A percentile compares a stretch with the other conserved stretches of the same genome.
These are phyloP conservation scores for Lophotis ruficrista DNA, from an alignment of 2,113 vertebrate genomes.

Conservation along the genomic window DNA sequence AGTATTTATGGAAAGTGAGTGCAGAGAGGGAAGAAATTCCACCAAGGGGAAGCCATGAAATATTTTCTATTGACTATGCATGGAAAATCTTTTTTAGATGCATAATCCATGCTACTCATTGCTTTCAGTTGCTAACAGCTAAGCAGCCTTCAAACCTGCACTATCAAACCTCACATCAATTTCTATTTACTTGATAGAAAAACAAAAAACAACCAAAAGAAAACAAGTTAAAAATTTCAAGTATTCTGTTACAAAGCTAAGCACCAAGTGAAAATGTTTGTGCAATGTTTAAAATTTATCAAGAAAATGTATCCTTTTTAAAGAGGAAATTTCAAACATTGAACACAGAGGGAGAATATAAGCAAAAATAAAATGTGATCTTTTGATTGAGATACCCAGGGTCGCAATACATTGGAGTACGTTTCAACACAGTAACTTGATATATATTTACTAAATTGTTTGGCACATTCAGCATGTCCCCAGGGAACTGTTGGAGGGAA, in stretches of 20 bases:
- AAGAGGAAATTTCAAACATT: background rate
- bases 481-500: conserved; percentile 70
- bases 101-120: background rate
- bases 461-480: conserved; percentile 71
- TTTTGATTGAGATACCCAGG: conserved; percentile 66
- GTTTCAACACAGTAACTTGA: conserved; percentile 73
- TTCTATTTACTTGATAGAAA: background rate
- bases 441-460: conserved; percentile 81
- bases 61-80: background rate
- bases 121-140: background rate
- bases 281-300: conserved; percentile 2
- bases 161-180: background rate
- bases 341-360: background rate
- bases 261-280: background rate
- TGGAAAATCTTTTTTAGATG: background rate
- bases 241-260: background rate
- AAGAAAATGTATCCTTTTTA: background rate
- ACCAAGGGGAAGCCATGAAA: background rate
- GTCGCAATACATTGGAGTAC: conserved; percentile 55
- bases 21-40: background rate
- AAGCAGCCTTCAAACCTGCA: background rate
- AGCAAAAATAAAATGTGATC: conserved; percentile 50
- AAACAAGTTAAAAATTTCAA: background rate
- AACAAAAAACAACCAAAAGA: background rate
- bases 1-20: background rate